phyloP scores from a whole-genome alignment of 23 tunicate genomes.

The Ascidia mentula region DNA sequence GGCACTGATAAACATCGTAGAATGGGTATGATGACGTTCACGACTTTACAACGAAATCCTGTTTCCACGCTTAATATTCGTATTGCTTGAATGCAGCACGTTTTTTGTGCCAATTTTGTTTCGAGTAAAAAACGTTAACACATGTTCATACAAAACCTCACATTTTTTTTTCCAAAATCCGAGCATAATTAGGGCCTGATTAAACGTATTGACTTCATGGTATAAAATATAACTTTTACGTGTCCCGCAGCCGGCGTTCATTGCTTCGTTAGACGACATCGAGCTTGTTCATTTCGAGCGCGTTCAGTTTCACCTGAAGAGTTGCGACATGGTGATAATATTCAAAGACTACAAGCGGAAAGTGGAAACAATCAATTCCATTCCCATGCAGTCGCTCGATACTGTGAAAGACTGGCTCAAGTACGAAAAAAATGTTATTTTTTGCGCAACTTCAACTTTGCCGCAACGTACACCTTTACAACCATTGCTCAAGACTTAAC shows the following conservation, averaged over 20 bases:
- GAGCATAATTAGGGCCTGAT: too few species aligned
- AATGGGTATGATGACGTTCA: conserved; percentile 64
- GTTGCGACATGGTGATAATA: conserved; percentile 95
- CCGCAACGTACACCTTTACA: too few species aligned
- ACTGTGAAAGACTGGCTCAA: conserved; percentile 88
- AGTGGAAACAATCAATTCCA: conserved; percentile 84
- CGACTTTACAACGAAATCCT: background rate
- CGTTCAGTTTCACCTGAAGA: conserved; percentile 89
- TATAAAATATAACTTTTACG: background rate
- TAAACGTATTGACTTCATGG: background rate
- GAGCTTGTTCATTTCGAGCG: conserved; percentile 97
- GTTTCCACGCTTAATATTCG: too few species aligned
- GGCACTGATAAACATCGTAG: conserved; percentile 89
- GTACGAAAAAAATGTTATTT: too few species aligned
- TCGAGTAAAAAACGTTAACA: too few species aligned
- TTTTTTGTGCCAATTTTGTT: too few species aligned
- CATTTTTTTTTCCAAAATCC: too few species aligned
- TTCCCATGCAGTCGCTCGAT: conserved; percentile 94
- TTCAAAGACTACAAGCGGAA: conserved; percentile 91
- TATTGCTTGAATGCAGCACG: too few species aligned
- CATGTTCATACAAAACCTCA: too few species aligned
- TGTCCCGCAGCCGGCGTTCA: conserved; percentile 76
- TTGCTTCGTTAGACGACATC: conserved; percentile 85
- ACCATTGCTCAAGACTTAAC: too few species aligned
- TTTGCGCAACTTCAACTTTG: too few species aligned